Conservation (phyloP, 1,140 invertebrate genomes). For the Platyura marginata region DNA sequence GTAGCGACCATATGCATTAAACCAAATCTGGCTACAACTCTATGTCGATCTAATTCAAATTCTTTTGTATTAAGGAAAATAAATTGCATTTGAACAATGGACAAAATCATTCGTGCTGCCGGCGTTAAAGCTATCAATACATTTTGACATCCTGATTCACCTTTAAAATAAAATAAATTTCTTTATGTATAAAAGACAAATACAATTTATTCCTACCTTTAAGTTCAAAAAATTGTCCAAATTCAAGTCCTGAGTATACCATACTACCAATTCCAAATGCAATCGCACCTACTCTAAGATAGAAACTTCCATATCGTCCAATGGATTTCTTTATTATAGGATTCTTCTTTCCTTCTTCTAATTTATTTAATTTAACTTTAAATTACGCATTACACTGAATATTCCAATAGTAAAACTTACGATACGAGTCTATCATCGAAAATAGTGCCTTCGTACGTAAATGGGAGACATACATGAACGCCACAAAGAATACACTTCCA, state of each 20-base stretch:
- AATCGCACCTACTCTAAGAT: conserved; percentile 60
- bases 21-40: conserved; percentile 50
- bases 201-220: conserved; percentile 14
- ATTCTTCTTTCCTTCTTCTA: conserved; percentile 5
- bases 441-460: conserved; percentile 30
- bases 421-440: conserved; percentile 13
- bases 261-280: conserved; percentile 53
- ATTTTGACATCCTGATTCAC: conserved; percentile 29
- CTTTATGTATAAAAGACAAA: too few species aligned
- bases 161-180: too few species aligned
- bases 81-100: conserved; percentile 48
- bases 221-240: conserved; percentile 46
- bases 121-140: conserved; percentile 38
- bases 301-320: conserved; percentile 51
- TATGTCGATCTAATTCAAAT: conserved; percentile 37
- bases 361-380: background rate
- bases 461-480: conserved; percentile 58
- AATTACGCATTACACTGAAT: background rate
- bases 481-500: conserved; percentile 57
- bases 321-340: conserved; percentile 16
- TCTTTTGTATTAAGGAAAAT: conserved; percentile 51
- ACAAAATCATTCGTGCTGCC: conserved; percentile 38
- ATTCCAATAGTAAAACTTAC: conserved; percentile 8
- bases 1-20: conserved; percentile 72
- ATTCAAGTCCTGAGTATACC: conserved; percentile 51